These are phyloP conservation scores for Orcinus orca DNA, from an alignment of 2,113 vertebrate species.

Conservation along the genomic window DNA sequence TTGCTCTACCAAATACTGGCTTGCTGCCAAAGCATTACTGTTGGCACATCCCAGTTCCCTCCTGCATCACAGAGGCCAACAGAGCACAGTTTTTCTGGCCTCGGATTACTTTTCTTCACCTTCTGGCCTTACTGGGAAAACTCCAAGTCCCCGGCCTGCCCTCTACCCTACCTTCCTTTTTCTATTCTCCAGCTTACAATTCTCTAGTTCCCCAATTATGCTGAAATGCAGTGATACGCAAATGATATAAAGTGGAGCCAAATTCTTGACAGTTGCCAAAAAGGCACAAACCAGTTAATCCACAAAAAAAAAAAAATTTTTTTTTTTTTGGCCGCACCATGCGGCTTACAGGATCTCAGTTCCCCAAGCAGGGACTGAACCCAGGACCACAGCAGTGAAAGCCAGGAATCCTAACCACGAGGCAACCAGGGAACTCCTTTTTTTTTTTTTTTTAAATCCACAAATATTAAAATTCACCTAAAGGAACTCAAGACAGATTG, in stretches of 20 bases:
- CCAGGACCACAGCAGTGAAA: not conserved
- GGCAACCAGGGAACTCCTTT: not conserved
- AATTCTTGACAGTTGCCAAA: not conserved
- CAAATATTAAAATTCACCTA: conserved; percentile 33
- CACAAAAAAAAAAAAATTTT: too few relatives aligned
- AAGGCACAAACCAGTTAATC: not conserved
- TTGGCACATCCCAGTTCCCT: not conserved
- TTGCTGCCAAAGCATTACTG: not conserved
- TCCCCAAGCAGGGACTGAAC: not conserved
- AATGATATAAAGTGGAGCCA: not conserved
- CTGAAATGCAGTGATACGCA: not conserved
- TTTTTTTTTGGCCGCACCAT: too few relatives aligned
- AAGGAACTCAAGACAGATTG: not conserved
- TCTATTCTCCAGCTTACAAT: not conserved
- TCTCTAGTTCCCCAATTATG: not conserved
- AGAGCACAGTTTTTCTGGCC: not conserved
- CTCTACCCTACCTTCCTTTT: not conserved
- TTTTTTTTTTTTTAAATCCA: not conserved
- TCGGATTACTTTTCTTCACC: not conserved
- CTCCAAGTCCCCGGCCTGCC: not conserved
- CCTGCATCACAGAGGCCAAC: not conserved
- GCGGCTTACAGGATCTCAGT: not conserved
- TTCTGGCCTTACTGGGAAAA: not conserved
- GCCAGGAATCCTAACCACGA: not conserved
- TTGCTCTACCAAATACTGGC: not conserved